Evolutionary conservation across 2,797 vertebrate species (phyloP).

Genomic region (Bovichtus variegatus): DNA sequence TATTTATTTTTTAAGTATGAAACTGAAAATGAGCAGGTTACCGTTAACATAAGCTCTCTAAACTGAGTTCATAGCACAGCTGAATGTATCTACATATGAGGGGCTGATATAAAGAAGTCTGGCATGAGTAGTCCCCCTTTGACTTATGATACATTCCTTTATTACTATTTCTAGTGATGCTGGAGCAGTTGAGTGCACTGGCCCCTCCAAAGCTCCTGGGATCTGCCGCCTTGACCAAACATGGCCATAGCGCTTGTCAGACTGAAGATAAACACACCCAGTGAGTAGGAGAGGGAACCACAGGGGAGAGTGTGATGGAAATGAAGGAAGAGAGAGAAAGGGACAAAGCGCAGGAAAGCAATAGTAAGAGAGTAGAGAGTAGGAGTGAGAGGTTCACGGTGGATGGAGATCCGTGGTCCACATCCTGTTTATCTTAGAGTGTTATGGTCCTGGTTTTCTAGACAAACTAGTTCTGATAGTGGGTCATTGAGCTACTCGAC

Average conservation of each 20-base stretch:
- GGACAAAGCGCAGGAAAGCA: conserved; percentile 55
- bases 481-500: conserved; percentile 24
- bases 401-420: background rate
- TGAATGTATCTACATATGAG: conserved; percentile 18
- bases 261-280: conserved; percentile 81
- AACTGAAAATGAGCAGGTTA: too few species aligned
- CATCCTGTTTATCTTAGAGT: conserved; percentile 19
- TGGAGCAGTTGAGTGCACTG: conserved; percentile 63
- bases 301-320: conserved; percentile 54
- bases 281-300: conserved; percentile 50
- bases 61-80: conserved; percentile 32
- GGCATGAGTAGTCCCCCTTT: conserved; percentile 53
- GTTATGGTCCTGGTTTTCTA: conserved; percentile 11
- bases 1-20: too few species aligned
- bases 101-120: conserved; percentile 67
- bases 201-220: conserved; percentile 77
- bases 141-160: conserved; percentile 76
- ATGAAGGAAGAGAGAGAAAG: conserved; percentile 42
- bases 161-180: conserved; percentile 81
- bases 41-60: background rate
- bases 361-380: conserved; percentile 25
- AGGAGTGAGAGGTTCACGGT: conserved; percentile 6
- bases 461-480: conserved; percentile 19
- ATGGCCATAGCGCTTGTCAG: conserved; percentile 83
- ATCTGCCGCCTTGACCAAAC: conserved; percentile 86